Percentiles rank a stretch among this genome's conserved stretches.
Conservation (phyloP, 1,140 invertebrate species). For the Sycobia sp. region DNA sequence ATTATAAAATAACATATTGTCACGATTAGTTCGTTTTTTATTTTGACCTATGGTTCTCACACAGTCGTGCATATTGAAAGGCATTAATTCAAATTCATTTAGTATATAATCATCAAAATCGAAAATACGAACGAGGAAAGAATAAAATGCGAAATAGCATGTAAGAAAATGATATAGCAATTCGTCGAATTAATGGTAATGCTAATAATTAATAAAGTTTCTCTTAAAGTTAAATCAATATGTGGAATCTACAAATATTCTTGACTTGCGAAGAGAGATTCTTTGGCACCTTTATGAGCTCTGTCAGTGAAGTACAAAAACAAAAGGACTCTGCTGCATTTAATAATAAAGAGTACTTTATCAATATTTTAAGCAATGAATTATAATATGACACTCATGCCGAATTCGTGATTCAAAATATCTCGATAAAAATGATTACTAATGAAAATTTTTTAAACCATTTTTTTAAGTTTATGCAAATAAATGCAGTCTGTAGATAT, state of each 20-base stretch:
- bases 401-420: not conserved
- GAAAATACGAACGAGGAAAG: not conserved
- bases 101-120: not conserved
- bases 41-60: not conserved
- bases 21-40: not conserved
- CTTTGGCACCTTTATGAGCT: conserved; percentile 34
- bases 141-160: conserved; percentile 1
- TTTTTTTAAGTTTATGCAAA: too few species aligned
- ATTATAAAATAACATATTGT: conserved; percentile 7
- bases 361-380: conserved; percentile 1
- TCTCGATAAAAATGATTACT: not conserved
- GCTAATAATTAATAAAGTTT: not conserved
- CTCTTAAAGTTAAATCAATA: not conserved
- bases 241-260: conserved; percentile 3
- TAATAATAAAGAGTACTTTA: not conserved
- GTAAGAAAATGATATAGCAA: not conserved
- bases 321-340: conserved; percentile 2
- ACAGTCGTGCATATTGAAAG: not conserved
- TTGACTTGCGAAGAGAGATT: conserved; percentile 20
- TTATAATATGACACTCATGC: not conserved
- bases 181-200: not conserved
- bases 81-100: not conserved
- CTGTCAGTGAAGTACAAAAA: conserved; percentile 7
- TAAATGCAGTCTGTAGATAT: too few species aligned
- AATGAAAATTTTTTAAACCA: not conserved